Percentiles rank a stretch among this genome's conserved stretches.
Evolutionary conservation across 2,888 invertebrate genomes (phyloP).

Genomic region (Zygaena filipendulae): DNA sequence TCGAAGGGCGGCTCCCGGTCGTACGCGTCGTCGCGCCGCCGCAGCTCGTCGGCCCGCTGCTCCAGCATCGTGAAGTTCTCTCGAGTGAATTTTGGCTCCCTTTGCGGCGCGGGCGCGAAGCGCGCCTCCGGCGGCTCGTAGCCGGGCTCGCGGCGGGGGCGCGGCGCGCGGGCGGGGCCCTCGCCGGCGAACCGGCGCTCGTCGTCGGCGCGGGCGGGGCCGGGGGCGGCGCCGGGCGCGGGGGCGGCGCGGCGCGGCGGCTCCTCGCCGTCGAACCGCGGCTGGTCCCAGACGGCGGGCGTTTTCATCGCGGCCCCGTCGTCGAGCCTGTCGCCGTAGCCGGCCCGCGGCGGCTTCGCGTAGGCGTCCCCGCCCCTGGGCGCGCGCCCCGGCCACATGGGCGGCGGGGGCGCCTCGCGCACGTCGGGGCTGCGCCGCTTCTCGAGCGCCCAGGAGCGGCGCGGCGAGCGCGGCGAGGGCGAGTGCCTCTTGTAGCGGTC

Average conservation of each 20-base stretch:
- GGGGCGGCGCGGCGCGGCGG: background rate
- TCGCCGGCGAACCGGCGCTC: slow-evolving; percentile 15
- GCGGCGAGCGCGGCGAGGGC: slow-evolving; percentile 42
- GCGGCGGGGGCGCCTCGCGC: slow-evolving; percentile 43
- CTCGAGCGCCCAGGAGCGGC: slow-evolving; percentile 54
- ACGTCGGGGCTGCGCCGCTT: slow-evolving; percentile 41
- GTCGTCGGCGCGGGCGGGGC: slow-evolving; percentile 14
- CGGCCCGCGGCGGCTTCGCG: slow-evolving; percentile 1
- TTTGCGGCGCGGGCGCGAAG: slow-evolving; percentile 1
- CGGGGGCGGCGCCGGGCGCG: slow-evolving; percentile 7
- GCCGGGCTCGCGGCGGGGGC: background rate
- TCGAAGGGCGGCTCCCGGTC: slow-evolving; percentile 1
- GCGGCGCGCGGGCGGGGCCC: slow-evolving; percentile 9
- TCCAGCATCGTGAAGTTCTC: slow-evolving; percentile 5
- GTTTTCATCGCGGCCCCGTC: background rate
- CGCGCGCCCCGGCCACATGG: slow-evolving; percentile 40
- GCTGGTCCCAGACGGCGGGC: background rate
- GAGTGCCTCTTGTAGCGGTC: slow-evolving; percentile 43
- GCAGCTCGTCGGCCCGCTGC: slow-evolving; percentile 5
- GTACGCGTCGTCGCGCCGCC: background rate
- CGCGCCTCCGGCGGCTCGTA: background rate
- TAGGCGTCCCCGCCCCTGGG: slow-evolving; percentile 18
- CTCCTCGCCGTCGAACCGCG: background rate
- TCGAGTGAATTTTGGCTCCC: background rate
- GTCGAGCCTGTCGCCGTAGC: slow-evolving; percentile 11